phyloP scores from a whole-genome alignment of 2,888 invertebrate genomes.

The Lobophora halterata region DNA sequence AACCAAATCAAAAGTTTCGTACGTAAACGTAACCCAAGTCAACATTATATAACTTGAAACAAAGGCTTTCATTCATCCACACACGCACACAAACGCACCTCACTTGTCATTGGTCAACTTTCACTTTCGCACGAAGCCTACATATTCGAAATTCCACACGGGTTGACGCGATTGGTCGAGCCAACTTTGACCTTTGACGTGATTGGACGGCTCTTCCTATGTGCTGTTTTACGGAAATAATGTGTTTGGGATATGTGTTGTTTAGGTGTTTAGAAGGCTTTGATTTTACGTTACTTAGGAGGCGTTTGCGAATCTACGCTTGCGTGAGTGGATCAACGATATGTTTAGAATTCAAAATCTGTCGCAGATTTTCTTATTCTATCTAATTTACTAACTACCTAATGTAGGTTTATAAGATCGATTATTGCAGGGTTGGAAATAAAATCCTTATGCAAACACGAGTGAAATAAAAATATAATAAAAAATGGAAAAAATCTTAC shows the following conservation, averaged over 20 bases:
- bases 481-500: too few species aligned
- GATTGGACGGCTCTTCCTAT: slow-evolving; percentile 50
- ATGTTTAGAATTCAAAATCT: background rate
- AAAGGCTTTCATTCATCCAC: slow-evolving; percentile 40
- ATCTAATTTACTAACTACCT: too few species aligned
- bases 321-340: slow-evolving; percentile 7
- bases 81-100: slow-evolving; percentile 50
- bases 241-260: slow-evolving; percentile 30
- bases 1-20: too few species aligned
- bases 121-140: slow-evolving; percentile 73
- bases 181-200: slow-evolving; percentile 64
- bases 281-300: slow-evolving; percentile 31
- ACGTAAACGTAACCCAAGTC: slow-evolving; percentile 10
- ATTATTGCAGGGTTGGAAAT: too few species aligned
- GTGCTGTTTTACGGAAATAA: slow-evolving; percentile 33
- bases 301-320: slow-evolving; percentile 20
- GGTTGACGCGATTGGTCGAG: slow-evolving; percentile 55
- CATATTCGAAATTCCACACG: slow-evolving; percentile 68
- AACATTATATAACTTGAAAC: slow-evolving; percentile 27
- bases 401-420: too few species aligned
- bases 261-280: slow-evolving; percentile 28
- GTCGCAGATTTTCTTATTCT: too few species aligned
- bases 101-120: slow-evolving; percentile 66
- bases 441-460: too few species aligned
- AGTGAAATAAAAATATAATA: too few species aligned